Evolutionary conservation across 1,140 invertebrate species (phyloP).

Genomic region (Atta cephalotes): DNA sequence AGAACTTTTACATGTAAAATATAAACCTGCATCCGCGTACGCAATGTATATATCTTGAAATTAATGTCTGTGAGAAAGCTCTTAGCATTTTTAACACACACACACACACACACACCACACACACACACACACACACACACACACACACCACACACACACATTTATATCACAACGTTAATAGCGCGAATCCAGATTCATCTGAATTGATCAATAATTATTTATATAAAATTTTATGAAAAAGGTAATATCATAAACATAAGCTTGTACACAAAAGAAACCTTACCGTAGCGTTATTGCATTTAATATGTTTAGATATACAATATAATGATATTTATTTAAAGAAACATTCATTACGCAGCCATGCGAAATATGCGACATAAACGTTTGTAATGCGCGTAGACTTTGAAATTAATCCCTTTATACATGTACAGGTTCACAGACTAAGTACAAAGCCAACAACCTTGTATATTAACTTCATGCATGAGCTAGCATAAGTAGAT

Average conservation of each 20-base stretch:
- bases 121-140: neutral
- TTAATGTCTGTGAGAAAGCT: constrained; percentile 1
- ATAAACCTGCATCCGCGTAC: neutral
- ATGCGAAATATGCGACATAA: constrained; percentile 48
- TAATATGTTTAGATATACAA: neutral
- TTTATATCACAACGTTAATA: too few relatives aligned
- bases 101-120: neutral
- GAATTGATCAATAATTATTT: neutral
- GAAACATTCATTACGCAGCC: constrained; percentile 47
- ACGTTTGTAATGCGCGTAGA: constrained; percentile 61
- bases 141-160: too few relatives aligned
- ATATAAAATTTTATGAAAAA: neutral
- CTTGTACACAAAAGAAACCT: neutral
- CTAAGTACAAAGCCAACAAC: constrained; percentile 64
- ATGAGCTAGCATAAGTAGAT: constrained; percentile 64
- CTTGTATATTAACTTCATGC: constrained; percentile 65
- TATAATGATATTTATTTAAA: constrained; percentile 29
- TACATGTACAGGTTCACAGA: constrained; percentile 55
- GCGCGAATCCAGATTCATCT: neutral
- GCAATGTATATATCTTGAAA: constrained; percentile 1
- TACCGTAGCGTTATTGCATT: neutral
- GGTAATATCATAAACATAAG: neutral
- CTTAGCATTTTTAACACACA: neutral
- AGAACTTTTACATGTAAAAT: constrained; percentile 7
- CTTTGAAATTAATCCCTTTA: constrained; percentile 64